A percentile compares a stretch with the other conserved stretches of the same genome.
phyloP scores from a whole-genome alignment of 1,140 invertebrate species.

The Drosophila busckii region DNA sequence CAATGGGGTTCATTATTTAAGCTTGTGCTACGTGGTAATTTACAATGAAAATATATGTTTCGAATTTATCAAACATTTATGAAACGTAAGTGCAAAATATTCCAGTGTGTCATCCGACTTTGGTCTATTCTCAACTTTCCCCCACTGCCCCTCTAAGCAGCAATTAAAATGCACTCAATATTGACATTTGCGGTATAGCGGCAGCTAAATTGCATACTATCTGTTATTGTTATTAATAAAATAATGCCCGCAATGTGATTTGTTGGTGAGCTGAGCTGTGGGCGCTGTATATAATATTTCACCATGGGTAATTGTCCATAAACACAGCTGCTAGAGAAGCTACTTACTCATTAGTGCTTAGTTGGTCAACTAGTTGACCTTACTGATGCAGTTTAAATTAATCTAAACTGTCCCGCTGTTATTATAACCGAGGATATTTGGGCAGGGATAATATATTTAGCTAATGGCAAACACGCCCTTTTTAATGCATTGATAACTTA shows the following conservation, averaged over 20 bases:
- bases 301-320: no score
- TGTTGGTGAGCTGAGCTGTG: conserved; percentile 6
- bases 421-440: not conserved
- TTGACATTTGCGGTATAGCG: not conserved
- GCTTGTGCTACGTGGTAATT: not conserved
- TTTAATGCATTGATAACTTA: conserved; percentile 37
- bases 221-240: conserved; percentile 12
- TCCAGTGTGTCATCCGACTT: no score
- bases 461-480: conserved; percentile 26
- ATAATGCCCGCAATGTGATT: conserved; percentile 17
- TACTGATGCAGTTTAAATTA: no score
- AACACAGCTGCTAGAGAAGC: no score
- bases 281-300: conserved; percentile 11
- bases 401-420: not conserved
- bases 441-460: conserved; percentile 7
- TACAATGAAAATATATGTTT: no score
- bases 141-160: conserved; percentile 24
- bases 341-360: no score
- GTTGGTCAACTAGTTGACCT: no score
- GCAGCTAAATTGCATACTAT: not conserved
- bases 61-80: no score
- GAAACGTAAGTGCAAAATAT: no score
- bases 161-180: conserved; percentile 7
- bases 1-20: conserved; percentile 19
- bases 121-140: no score